Conservation (phyloP, 2,113 vertebrate genomes). For the Callipepla californica region DNA sequence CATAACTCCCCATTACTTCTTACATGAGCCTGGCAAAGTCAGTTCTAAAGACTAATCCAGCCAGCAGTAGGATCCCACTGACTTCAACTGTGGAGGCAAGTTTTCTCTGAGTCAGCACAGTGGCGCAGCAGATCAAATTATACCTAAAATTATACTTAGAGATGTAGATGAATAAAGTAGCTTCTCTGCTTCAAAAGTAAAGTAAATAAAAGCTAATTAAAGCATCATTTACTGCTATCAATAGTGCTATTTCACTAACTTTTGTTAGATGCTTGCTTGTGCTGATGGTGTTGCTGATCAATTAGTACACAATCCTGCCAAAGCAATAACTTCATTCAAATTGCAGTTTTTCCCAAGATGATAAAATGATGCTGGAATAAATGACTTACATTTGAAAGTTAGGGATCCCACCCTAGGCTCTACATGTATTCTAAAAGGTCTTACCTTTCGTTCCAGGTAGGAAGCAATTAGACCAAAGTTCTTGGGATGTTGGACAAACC, state of each 20-base stretch:
- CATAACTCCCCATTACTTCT: not conserved
- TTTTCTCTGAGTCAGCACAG: not conserved
- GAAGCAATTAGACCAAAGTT: slow-evolving; percentile 98
- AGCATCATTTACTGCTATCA: not conserved
- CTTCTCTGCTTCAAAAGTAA: not conserved
- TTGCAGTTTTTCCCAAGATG: not conserved
- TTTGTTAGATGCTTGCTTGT: not conserved
- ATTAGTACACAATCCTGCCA: not conserved
- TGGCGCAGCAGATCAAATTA: not conserved
- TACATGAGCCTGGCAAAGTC: not conserved
- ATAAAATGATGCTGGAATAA: not conserved
- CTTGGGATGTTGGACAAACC: slow-evolving; percentile 98
- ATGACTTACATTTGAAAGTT: slow-evolving; percentile 31
- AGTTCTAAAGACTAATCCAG: not conserved
- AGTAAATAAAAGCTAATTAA: not conserved
- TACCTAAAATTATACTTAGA: not conserved
- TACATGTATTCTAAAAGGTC: not conserved
- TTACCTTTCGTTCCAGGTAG: slow-evolving; percentile 98
- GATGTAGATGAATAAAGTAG: not conserved
- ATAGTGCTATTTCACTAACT: not conserved
- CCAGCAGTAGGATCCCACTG: not conserved
- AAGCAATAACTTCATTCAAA: not conserved
- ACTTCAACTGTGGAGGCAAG: not conserved
- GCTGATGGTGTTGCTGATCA: not conserved
- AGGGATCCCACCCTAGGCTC: slow-evolving; percentile 7